Base-by-base conservation (phyloP, 1,140 invertebrate genomes). In the Rhagoletis zephyria region DNA sequence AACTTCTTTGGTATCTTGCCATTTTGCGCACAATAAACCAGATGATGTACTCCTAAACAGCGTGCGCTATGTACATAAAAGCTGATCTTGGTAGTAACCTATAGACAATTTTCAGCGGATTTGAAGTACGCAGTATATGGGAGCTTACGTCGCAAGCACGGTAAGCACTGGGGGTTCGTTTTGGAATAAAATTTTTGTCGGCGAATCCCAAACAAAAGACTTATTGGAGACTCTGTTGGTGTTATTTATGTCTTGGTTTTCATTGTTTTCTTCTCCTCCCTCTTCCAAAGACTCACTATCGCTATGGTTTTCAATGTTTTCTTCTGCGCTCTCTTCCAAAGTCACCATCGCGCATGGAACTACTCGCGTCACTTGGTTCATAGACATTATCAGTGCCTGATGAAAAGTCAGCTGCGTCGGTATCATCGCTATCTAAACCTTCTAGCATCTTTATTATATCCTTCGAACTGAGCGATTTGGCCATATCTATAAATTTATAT, bases 11-110 rank as follows among this genome's bases (percentile, higher is more conserved):
- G 30, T 30, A 30, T 30, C 30, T 30, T 30, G 30, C 30, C 30
- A 30, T 30, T 30, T 30, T 89, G 40, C 85, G 85, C 12, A 88
- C 12, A 89, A 59, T 14, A 89, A 61, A 14, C 87, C 88, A 90
- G 14, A 89, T 70, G 67, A 70, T 70, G 12, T 70, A 7, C 40
- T 42, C 40, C 42, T 70, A 61, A 64, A 85, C 19, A 3, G 88
- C 87, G 63, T 63, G 61, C 10, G 16, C 61, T 63, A 63, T 63
- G 61, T 63, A 63, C 61, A 63, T 63, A 9, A 14, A 63, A 63
- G n/a, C 10, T 9, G 61, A 63, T 63, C 9, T 63, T 63, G 61
- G 16, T 16, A 9, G n/a, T 63, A 63, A 16, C n/a, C n/a, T 63
- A 63, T 63, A 16, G 14, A 63, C 10, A 63, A 63, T 16, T 14